Percentiles rank a stretch among this genome's conserved stretches.
phyloP scores from a whole-genome alignment of 2,797 vertebrate species.

The Danio albolineatus region DNA sequence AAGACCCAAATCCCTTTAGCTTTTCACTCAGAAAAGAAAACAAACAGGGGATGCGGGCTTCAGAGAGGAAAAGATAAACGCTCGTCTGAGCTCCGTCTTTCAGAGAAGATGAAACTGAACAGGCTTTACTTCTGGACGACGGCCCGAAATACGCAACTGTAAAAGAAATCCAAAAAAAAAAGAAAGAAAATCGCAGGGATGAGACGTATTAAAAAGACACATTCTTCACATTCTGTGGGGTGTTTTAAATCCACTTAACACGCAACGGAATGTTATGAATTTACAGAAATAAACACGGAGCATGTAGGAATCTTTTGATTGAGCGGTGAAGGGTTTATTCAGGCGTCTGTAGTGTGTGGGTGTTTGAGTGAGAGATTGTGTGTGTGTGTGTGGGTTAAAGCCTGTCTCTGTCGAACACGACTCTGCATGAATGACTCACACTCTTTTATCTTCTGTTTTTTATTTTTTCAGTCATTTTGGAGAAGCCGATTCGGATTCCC shows the following conservation, averaged over 20 bases:
- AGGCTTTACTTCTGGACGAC: constrained; percentile 45
- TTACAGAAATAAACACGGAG: constrained; percentile 47
- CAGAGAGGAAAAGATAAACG: constrained; percentile 51
- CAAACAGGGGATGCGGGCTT: constrained; percentile 49
- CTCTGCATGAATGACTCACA: constrained; percentile 57
- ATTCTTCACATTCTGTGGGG: constrained; percentile 26
- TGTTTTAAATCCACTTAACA: constrained; percentile 50
- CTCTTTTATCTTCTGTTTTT: constrained; percentile 32
- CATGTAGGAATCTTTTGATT: constrained; percentile 35
- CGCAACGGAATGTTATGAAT: constrained; percentile 31
- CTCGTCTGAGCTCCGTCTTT: constrained; percentile 28
- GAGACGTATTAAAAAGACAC: constrained; percentile 39
- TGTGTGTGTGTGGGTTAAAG: constrained; percentile 34
- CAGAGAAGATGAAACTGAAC: constrained; percentile 43
- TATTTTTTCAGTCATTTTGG: constrained; percentile 88
- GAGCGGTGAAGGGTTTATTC: constrained; percentile 41
- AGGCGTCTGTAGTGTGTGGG: constrained; percentile 41
- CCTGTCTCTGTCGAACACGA: constrained; percentile 33
- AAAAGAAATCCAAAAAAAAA: constrained; percentile 10
- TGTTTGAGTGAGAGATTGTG: constrained; percentile 20
- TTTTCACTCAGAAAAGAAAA: constrained; percentile 50
- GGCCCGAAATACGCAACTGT: constrained; percentile 34
- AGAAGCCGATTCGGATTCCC: constrained; percentile 98
- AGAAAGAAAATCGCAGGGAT: constrained; percentile 22
- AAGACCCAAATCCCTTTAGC: constrained; percentile 49